Evolutionary conservation across 2,113 vertebrate species (phyloP).

Genomic region (Sylvilagus bachmani): DNA sequence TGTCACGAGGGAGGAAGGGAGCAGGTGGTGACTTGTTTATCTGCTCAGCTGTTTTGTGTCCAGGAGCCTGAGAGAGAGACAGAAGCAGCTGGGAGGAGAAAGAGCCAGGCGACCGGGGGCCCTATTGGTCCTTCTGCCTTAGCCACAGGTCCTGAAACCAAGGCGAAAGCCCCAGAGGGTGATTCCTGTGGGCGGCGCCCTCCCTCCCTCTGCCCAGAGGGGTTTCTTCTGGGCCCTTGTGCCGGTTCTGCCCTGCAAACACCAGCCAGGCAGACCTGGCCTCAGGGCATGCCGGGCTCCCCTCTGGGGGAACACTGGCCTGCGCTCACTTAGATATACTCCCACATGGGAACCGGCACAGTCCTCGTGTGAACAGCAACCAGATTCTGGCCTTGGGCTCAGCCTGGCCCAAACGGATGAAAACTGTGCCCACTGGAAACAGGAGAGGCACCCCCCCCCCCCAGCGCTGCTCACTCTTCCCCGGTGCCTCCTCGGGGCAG

Average conservation of each 20-base stretch:
- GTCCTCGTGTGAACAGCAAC: slow-evolving; percentile 14
- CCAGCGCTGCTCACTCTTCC: background rate
- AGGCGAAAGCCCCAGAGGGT: slow-evolving; percentile 7
- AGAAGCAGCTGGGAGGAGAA: slow-evolving; percentile 85
- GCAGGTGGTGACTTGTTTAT: slow-evolving; percentile 89
- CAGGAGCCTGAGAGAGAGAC: slow-evolving; percentile 79
- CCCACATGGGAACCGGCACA: slow-evolving; percentile 74
- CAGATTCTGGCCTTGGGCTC: slow-evolving; percentile 44
- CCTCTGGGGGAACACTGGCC: background rate
- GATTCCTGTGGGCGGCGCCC: background rate
- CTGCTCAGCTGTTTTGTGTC: slow-evolving; percentile 88
- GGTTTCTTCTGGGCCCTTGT: background rate
- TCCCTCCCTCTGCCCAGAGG: background rate
- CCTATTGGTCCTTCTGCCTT: slow-evolving; percentile 70
- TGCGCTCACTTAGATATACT: background rate
- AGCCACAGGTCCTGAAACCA: slow-evolving; percentile 71
- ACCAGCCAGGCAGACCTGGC: background rate
- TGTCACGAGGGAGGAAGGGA: slow-evolving; percentile 83
- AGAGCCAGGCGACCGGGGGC: slow-evolving; percentile 46
- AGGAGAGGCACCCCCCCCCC: slow-evolving; percentile 44
- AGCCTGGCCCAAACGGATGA: slow-evolving; percentile 74
- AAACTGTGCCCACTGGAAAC: slow-evolving; percentile 60
- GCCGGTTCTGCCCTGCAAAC: background rate
- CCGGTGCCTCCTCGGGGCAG: slow-evolving; percentile 63
- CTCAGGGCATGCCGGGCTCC: background rate